A percentile compares a stretch with the other conserved stretches of the same genome.
Conservation (phyloP, 2,113 vertebrate species). For the Pelecanoides urinatrix region DNA sequence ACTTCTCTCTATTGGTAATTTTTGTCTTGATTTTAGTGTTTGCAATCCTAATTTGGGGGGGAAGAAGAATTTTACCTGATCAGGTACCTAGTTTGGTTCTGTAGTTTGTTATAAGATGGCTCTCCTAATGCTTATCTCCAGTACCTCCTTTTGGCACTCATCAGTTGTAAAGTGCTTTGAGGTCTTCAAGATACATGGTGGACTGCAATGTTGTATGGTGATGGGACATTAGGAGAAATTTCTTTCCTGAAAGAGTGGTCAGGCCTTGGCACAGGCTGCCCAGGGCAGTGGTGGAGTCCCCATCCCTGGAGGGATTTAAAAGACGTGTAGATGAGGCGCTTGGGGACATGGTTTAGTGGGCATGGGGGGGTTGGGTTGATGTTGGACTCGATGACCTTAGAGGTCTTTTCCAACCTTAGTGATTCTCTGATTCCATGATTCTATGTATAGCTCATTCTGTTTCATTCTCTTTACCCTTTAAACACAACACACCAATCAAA, state of each 20-base stretch:
- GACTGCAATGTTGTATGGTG: background rate
- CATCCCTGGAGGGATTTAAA: too few species aligned
- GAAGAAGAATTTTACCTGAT: background rate
- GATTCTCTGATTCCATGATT: too few species aligned
- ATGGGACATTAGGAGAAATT: too few species aligned
- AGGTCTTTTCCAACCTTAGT: too few species aligned
- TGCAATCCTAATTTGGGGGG: background rate
- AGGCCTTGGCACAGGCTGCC: too few species aligned
- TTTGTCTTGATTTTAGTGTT: background rate
- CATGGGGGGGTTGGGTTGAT: too few species aligned
- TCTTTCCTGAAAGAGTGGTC: too few species aligned
- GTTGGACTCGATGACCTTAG: too few species aligned
- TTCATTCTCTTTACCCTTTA: background rate
- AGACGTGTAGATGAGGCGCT: too few species aligned
- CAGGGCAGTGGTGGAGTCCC: too few species aligned
- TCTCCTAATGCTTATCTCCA: background rate
- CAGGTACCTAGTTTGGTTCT: background rate
- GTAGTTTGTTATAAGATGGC: background rate
- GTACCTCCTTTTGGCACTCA: background rate
- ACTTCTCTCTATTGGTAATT: background rate
- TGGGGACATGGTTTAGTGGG: too few species aligned
- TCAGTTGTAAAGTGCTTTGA: background rate
- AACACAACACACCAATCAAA: background rate
- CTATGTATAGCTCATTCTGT: background rate
- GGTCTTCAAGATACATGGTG: background rate